Evolutionary conservation across 2,113 vertebrate genomes (phyloP).

Genomic region (Phycodurus eques): DNA sequence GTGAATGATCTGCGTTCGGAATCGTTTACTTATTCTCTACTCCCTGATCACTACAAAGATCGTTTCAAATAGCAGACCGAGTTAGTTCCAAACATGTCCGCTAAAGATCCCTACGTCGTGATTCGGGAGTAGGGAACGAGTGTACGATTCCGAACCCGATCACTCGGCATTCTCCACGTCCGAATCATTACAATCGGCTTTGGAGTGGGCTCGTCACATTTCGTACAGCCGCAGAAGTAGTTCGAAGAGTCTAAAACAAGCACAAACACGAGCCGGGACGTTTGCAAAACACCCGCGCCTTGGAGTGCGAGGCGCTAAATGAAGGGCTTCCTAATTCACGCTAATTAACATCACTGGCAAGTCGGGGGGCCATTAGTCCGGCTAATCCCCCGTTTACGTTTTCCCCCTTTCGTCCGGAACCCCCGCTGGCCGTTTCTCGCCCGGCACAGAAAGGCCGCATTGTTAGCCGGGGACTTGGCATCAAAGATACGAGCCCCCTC

Average conservation of each 20-base stretch:
- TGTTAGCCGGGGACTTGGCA: constrained; percentile 64
- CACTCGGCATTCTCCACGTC: neutral
- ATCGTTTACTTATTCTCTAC: too few relatives aligned
- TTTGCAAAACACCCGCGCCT: constrained; percentile 23
- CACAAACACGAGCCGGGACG: constrained; percentile 10
- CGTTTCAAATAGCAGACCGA: too few relatives aligned
- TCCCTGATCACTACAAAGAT: too few relatives aligned
- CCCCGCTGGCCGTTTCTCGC: constrained; percentile 72
- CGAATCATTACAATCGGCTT: neutral
- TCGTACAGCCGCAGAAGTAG: too few relatives aligned
- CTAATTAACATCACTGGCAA: constrained; percentile 79
- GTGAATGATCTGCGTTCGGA: too few relatives aligned
- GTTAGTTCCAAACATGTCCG: too few relatives aligned
- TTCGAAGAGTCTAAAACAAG: too few relatives aligned
- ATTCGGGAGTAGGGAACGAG: neutral
- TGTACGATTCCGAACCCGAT: neutral
- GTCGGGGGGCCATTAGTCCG: constrained; percentile 69
- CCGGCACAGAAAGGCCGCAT: constrained; percentile 65
- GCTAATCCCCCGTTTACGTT: constrained; percentile 78
- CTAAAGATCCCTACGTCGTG: neutral
- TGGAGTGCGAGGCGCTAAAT: constrained; percentile 29
- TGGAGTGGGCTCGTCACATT: neutral
- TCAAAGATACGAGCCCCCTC: constrained; percentile 62
- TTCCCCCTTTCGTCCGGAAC: constrained; percentile 62
- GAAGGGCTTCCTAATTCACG: constrained; percentile 72